A percentile compares a stretch with the other conserved stretches of the same genome.
These are phyloP conservation scores for Dicranocentrus wangi DNA, from an alignment of 2,888 invertebrate genomes.

Conservation along the genomic window DNA sequence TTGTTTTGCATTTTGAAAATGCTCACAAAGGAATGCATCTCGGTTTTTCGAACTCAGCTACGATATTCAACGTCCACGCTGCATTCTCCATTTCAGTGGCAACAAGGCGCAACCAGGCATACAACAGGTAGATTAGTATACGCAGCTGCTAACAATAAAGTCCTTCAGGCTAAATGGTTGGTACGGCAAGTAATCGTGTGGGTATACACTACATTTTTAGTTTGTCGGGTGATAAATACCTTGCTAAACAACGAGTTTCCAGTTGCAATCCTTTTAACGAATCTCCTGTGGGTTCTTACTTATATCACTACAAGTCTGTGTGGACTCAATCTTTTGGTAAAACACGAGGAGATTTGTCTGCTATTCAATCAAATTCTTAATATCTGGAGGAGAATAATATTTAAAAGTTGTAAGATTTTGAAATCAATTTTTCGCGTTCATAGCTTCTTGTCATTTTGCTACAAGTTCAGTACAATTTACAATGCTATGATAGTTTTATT, in stretches of 20 bases:
- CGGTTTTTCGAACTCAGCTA: conserved; percentile 3
- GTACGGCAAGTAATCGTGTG: neutral
- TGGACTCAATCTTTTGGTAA: neutral
- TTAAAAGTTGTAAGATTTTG: no score
- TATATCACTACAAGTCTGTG: neutral
- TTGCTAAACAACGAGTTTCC: neutral
- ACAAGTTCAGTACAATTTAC: no score
- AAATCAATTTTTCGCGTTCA: no score
- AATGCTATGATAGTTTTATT: no score
- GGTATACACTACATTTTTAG: neutral
- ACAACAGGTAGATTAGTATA: neutral
- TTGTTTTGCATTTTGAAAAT: neutral
- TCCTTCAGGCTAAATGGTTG: neutral
- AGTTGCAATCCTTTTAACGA: neutral
- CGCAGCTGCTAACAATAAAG: neutral
- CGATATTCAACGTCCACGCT: neutral
- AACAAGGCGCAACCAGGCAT: neutral
- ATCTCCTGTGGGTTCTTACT: neutral
- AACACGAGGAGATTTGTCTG: neutral
- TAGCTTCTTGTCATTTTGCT: neutral
- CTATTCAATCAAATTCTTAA: neutral
- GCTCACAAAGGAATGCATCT: neutral
- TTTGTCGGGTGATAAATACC: neutral
- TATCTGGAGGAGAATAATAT: neutral
- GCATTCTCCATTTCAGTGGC: neutral